phyloP scores from a whole-genome alignment of 2,888 invertebrate genomes.

The Yponomeuta malinellus region DNA sequence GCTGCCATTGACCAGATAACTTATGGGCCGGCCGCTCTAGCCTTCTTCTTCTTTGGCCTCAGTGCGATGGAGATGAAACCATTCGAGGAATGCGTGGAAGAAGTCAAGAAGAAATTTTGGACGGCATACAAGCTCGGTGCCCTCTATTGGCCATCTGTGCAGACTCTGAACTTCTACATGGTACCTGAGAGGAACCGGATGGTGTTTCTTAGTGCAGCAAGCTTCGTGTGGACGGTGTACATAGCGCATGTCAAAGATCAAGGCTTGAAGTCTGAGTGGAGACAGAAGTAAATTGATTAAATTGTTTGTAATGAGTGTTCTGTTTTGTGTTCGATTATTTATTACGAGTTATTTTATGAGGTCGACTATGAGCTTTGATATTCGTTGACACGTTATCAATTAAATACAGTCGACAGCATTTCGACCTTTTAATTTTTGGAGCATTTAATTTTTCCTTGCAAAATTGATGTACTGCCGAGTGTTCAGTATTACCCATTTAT shows the following conservation, averaged over 20 bases:
- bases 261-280: conserved; percentile 33
- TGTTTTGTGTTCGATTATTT: not conserved
- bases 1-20: conserved; percentile 80
- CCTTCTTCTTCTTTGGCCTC: conserved; percentile 86
- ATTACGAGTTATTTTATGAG: no score
- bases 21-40: conserved; percentile 83
- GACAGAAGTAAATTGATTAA: conserved; percentile 22
- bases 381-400: no score
- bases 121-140: conserved; percentile 82
- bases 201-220: conserved; percentile 82
- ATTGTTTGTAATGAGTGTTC: not conserved
- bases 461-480: no score
- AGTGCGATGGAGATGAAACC: conserved; percentile 81
- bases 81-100: conserved; percentile 74
- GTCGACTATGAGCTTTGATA: no score
- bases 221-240: conserved; percentile 85
- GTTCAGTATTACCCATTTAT: no score
- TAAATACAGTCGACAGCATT: no score
- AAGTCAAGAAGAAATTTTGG: conserved; percentile 82
- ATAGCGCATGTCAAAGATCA: conserved; percentile 83
- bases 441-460: no score
- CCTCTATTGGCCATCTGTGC: conserved; percentile 82
- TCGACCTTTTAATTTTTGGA: no score
- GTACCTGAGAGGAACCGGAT: conserved; percentile 84
- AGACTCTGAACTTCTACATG: conserved; percentile 83